Conservation (phyloP, 2,797 vertebrate species). For the Menidia menidia region DNA sequence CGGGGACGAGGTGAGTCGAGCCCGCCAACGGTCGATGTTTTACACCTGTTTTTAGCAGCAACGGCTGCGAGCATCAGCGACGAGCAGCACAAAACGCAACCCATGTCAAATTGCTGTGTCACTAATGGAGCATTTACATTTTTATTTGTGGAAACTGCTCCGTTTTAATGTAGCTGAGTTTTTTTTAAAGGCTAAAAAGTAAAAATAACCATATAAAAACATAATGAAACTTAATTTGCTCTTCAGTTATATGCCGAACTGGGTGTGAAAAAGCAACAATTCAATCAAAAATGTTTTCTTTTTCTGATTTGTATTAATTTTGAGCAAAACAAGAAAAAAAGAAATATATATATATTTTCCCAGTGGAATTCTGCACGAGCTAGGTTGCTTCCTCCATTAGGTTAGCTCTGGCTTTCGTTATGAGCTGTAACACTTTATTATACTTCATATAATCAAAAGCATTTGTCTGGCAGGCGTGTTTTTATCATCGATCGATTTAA, state of each 20-base stretch:
- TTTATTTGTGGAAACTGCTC: background rate
- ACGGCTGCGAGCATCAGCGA: background rate
- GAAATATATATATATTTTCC: background rate
- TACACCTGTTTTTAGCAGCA: background rate
- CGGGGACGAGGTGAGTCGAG: constrained; percentile 73
- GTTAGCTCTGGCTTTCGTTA: constrained; percentile 23
- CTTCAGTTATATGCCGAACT: constrained; percentile 1
- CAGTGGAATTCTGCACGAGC: background rate
- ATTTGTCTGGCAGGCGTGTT: fast-evolving
- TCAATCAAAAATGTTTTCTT: fast-evolving
- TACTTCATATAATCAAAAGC: fast-evolving
- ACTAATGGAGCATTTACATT: too few species aligned
- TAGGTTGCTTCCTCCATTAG: background rate
- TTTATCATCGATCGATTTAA: background rate
- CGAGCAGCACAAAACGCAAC: background rate
- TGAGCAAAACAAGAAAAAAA: fast-evolving
- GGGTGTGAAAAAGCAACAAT: fast-evolving
- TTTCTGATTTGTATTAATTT: fast-evolving
- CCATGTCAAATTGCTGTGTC: background rate
- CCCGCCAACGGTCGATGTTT: background rate
- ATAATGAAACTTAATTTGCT: background rate
- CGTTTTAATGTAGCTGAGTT: too few species aligned
- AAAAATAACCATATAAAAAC: background rate
- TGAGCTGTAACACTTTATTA: background rate
- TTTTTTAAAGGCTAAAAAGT: background rate